These are phyloP conservation scores for Notamacropus eugenii DNA, from an alignment of 2,797 vertebrate genomes.

Conservation along the genomic window DNA sequence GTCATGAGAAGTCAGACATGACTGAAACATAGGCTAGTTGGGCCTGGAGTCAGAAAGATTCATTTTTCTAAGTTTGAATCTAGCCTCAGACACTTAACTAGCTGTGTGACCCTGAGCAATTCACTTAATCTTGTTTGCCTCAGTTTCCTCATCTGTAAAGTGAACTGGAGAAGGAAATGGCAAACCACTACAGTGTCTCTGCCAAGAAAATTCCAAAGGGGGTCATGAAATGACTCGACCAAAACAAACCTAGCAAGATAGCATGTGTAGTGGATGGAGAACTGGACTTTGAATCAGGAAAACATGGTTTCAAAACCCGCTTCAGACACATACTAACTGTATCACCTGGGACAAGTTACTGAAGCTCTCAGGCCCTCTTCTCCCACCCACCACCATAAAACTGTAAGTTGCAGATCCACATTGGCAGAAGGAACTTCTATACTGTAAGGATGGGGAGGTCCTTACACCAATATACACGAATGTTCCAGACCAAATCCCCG, in stretches of 20 bases:
- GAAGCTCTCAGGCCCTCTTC: background rate
- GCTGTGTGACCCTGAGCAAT: too few species aligned
- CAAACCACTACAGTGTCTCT: background rate
- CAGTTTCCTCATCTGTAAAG: too few species aligned
- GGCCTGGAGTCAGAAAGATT: too few species aligned
- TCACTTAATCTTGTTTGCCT: background rate
- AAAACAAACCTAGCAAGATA: background rate
- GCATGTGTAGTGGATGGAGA: background rate
- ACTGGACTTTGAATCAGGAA: background rate
- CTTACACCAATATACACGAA: background rate
- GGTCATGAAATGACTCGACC: background rate
- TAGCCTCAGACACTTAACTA: too few species aligned
- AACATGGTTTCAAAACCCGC: background rate
- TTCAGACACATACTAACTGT: background rate
- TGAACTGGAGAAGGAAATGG: too few species aligned
- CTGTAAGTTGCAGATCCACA: background rate
- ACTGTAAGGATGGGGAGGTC: background rate
- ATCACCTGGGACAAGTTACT: background rate
- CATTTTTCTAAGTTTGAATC: too few species aligned
- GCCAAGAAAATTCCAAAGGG: background rate
- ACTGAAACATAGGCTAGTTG: too few species aligned
- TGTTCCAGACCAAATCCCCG: slow-evolving; percentile 34
- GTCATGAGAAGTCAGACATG: too few species aligned
- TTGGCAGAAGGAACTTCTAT: background rate
- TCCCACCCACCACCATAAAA: background rate